Conservation (phyloP, 2,797 vertebrate species). For the Siniperca obscura region DNA sequence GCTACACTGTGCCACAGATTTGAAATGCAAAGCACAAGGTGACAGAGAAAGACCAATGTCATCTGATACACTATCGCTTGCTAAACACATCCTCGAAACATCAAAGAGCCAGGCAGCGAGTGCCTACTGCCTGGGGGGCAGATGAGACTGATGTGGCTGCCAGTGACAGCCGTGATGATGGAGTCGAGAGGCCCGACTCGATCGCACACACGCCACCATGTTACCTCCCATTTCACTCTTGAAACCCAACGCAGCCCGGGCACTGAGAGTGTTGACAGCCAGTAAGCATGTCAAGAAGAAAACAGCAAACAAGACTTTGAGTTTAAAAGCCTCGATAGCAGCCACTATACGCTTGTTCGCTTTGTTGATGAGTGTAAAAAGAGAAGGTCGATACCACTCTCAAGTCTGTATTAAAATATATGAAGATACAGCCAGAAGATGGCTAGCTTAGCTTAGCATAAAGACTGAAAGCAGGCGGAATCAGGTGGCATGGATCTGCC, state of each 20-base stretch:
- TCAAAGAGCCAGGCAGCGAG: slow-evolving; percentile 70
- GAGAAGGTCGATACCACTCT: neutral
- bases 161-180: slow-evolving; percentile 47
- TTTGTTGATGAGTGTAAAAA: neutral
- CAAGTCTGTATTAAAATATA: no score
- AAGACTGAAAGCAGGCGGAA: neutral
- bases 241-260: neutral
- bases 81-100: slow-evolving; percentile 76
- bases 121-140: slow-evolving; percentile 28
- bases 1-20: slow-evolving; percentile 69
- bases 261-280: neutral
- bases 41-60: slow-evolving; percentile 73
- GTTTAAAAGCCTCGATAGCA: neutral
- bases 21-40: slow-evolving; percentile 80
- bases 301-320: neutral
- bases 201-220: slow-evolving; percentile 26
- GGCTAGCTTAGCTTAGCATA: neutral
- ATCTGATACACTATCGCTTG: slow-evolving; percentile 79
- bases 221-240: slow-evolving; percentile 35
- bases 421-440: neutral
- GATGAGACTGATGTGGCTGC: slow-evolving; percentile 63
- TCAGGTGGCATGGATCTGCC: neutral
- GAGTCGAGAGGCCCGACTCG: slow-evolving; percentile 27
- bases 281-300: slow-evolving; percentile 6
- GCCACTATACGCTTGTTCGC: neutral